Percentiles rank a stretch among this genome's conserved stretches.
These are phyloP conservation scores for Zoanthus solanderi DNA, from an alignment of 92 coral and sea anemone species.

Conservation along the genomic window DNA sequence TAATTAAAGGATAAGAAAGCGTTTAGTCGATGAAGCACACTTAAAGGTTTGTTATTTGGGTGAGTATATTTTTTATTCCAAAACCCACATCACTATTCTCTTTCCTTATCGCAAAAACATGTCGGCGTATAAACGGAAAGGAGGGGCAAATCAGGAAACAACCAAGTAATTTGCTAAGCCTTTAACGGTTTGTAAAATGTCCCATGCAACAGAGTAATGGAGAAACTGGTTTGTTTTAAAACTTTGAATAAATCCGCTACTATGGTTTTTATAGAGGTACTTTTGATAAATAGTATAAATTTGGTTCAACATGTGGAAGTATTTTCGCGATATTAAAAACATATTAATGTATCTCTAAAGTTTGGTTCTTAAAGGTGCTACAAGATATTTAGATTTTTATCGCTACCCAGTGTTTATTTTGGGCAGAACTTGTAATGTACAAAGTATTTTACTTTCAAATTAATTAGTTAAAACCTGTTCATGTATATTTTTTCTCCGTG, in stretches of 20 bases:
- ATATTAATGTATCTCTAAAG: background rate
- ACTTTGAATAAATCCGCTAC: background rate
- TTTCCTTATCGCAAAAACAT: slow-evolving; percentile 36
- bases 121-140: slow-evolving; percentile 41
- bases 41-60: background rate
- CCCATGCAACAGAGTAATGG: background rate
- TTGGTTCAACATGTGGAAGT: background rate
- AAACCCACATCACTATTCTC: background rate
- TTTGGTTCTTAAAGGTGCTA: background rate
- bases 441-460: too few relatives aligned
- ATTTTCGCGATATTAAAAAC: background rate
- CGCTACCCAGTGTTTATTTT: too few relatives aligned
- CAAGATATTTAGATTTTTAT: background rate
- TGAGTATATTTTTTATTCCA: slow-evolving; percentile 1
- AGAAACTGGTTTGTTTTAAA: background rate
- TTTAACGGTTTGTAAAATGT: slow-evolving; percentile 31
- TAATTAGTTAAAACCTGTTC: too few relatives aligned
- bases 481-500: too few relatives aligned
- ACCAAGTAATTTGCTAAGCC: slow-evolving; percentile 14
- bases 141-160: slow-evolving; percentile 31
- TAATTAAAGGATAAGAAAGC: background rate
- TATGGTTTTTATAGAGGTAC: background rate
- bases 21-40: background rate
- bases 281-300: background rate
- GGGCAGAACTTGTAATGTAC: too few relatives aligned